Percentiles rank a stretch among this genome's conserved stretches.
These are phyloP conservation scores for Pandemis corylana DNA, from an alignment of 2,888 invertebrate genomes.

Conservation along the genomic window DNA sequence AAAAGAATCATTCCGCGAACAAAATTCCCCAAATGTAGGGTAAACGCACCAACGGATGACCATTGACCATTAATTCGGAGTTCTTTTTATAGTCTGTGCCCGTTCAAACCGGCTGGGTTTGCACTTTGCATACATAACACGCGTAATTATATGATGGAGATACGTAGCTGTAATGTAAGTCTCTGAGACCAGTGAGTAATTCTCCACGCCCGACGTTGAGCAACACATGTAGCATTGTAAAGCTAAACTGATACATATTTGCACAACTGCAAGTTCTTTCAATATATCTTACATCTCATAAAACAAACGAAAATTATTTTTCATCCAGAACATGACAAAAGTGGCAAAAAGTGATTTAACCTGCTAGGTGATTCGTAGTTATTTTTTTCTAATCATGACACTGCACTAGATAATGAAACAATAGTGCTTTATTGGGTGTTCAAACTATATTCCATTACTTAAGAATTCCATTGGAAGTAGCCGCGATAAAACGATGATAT, in stretches of 20 bases:
- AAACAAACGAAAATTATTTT: too few species aligned
- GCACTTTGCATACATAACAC: slow-evolving; percentile 52
- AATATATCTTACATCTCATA: neutral
- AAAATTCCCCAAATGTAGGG: slow-evolving; percentile 41
- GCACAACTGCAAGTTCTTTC: neutral
- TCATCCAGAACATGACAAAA: too few species aligned
- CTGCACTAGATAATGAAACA: neutral
- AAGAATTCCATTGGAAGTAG: slow-evolving; percentile 19
- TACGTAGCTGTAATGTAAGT: slow-evolving; percentile 26
- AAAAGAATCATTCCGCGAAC: neutral
- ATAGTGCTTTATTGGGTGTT: slow-evolving; percentile 4
- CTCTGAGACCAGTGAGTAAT: slow-evolving; percentile 53
- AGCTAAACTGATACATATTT: slow-evolving; percentile 7
- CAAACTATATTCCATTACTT: slow-evolving; percentile 2
- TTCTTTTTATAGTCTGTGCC: slow-evolving; percentile 14
- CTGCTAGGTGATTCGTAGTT: too few species aligned
- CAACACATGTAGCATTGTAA: slow-evolving; percentile 27
- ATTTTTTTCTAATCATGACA: neutral
- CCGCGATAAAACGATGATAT: slow-evolving; percentile 22
- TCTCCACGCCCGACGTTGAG: slow-evolving; percentile 51
- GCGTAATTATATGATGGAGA: slow-evolving; percentile 45
- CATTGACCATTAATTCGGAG: slow-evolving; percentile 27
- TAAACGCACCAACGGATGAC: slow-evolving; percentile 51
- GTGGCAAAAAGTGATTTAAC: too few species aligned
- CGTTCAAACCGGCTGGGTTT: slow-evolving; percentile 50